Base-by-base conservation (phyloP, 2,113 vertebrate genomes). In the Corythornis vintsioides region DNA sequence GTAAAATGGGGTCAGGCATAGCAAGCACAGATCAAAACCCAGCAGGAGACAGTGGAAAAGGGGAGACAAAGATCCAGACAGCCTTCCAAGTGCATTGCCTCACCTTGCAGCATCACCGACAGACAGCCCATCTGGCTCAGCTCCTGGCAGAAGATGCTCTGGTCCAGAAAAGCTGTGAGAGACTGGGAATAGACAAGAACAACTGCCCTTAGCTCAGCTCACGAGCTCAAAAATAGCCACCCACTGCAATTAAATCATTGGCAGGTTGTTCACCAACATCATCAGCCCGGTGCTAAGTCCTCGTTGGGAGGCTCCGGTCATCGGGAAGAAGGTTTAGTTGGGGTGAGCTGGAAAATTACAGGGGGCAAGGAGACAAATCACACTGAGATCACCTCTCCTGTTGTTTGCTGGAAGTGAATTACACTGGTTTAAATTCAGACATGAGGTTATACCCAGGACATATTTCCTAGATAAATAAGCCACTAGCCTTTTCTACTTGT, bases 401-500 rank as follows among this genome's bases (percentile, higher is more conserved):
- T 42, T 87, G 79, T 80, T 93, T 42, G 55, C 65, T 42, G 3
- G 0, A 65, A 77, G 86, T 38, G 64, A 84, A 92, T 81, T 80
- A 69, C 42, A 24, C 40, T 21, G 83, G 86, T 90, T 81, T 84
- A 45, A 84, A 92, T 64, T 50, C 89, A 90, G 83, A 81, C 83
- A 89, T 92, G 89, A 88, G 83, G 86, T 90, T 93, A 84, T 92
- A 90, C 45, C 70, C 79, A 56, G 92, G 74, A 92, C 86, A 78
- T 69, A 57, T 87, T 87, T 95, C 92, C 89, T 87, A 76, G 74
- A 87, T 81, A 93, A 95, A 95, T 86, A 93, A 95, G 86, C 69
- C 78, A 59, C 78, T 55, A 59, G 86, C 65, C 74, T 86, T 86
- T 92, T 81, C 66, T 55, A n/a, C 89, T 91, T 84, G 92, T 93